phyloP scores from a whole-genome alignment of 2,888 invertebrate genomes.

The Trichopria drosophilae region DNA sequence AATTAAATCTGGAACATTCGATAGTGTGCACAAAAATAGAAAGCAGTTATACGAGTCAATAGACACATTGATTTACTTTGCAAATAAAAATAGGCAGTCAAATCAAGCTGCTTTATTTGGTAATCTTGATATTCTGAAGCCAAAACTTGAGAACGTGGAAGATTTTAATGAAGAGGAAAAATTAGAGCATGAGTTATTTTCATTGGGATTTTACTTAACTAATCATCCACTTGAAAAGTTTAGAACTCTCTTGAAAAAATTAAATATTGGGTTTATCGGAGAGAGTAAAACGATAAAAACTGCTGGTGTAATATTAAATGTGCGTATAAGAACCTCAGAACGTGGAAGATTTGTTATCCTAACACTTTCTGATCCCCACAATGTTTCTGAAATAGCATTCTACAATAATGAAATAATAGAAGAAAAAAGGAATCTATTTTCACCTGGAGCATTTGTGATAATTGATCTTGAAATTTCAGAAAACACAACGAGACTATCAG shows the following conservation, averaged over 20 bases:
- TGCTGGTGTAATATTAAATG: conserved; percentile 19
- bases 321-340: conserved; percentile 17
- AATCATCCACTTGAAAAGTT: conserved; percentile 20
- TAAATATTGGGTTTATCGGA: conserved; percentile 20
- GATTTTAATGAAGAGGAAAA: conserved; percentile 21
- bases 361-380: conserved; percentile 18
- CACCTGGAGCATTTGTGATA: conserved; percentile 15
- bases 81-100: conserved; percentile 21
- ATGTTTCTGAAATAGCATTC: conserved; percentile 16
- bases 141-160: conserved; percentile 22
- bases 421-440: conserved; percentile 13
- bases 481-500: conserved; percentile 16
- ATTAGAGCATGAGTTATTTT: conserved; percentile 21
- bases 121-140: conserved; percentile 19
- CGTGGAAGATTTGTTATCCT: conserved; percentile 19
- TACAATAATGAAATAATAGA: conserved; percentile 16
- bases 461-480: conserved; percentile 17
- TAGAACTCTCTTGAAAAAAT: conserved; percentile 19
- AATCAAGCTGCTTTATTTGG: conserved; percentile 21
- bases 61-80: conserved; percentile 20
- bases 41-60: conserved; percentile 21
- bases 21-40: conserved; percentile 19
- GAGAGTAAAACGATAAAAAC: conserved; percentile 16
- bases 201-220: conserved; percentile 21
- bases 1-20: conserved; percentile 19